Evolutionary conservation across 2,888 invertebrate genomes (phyloP), one percentile per base, ranked within the genome.

Genomic region (Pegoplata infirma): DNA sequence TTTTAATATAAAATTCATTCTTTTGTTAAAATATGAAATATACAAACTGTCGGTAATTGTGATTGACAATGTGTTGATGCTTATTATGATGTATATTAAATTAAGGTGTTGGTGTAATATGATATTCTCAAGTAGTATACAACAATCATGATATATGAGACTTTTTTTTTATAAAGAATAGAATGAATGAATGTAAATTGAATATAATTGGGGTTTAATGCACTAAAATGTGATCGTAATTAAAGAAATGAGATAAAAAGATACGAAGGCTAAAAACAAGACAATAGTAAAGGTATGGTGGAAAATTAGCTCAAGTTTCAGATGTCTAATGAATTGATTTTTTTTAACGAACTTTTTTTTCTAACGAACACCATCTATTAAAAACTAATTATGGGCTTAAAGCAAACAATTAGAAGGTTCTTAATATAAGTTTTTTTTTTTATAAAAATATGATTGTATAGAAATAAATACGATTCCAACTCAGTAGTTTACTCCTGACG

Each of bases 61-160:
- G 75, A 80, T 72, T 80, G 81, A 81, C 81, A 80, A 73, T 71
- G 77, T 72, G 75, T 74, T 79, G 76, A 79, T 76, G 73, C 64
- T 69, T 78, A 68, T 72, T 77, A 59, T 68, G 59, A 67, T 53
- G 32, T 59, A 16, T 59, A 66, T 61, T 59, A 47, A 64, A 73
- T 74, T 64, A 74, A 78, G 73, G 78, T 78, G 78, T 78, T 68
- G 47, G 47, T 46, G 73, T 53, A 74, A 78, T 55, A 74, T 64
- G 59, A 76, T 72, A 17, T 49, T 23, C 14, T 23, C 14, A 51
- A 40, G 49, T 53, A 58, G n/a, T n/a, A n/a, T n/a, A n/a, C n/a
- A n/a, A 40, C 32, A 71, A 66, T 28, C 32, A 36, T 64, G 73
- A 46, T 19, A 68, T 64, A 7, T 53, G 73, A 73, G 51, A 73